phyloP scores from a whole-genome alignment of 1,140 invertebrate genomes.

The Argopecten irradians region DNA sequence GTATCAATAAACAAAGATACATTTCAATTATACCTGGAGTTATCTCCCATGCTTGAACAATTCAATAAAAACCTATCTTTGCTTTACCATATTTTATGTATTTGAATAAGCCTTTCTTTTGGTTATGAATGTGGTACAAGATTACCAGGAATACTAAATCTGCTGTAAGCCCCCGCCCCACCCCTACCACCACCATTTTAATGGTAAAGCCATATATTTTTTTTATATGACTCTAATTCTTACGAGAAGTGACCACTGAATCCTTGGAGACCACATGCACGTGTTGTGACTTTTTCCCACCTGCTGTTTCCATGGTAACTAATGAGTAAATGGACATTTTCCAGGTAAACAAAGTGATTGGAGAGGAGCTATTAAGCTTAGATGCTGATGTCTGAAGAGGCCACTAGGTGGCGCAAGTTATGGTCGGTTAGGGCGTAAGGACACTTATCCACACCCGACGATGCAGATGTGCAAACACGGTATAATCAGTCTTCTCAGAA shows the following conservation, averaged over 20 bases:
- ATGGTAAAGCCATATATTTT: no score
- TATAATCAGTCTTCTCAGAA: no score
- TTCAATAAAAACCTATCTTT: background rate
- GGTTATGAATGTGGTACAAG: no score
- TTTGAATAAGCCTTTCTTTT: no score
- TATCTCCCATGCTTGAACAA: background rate
- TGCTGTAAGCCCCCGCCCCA: no score
- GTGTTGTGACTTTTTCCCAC: background rate
- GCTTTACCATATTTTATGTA: background rate
- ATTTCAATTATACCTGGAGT: background rate
- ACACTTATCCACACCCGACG: background rate
- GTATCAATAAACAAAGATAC: background rate
- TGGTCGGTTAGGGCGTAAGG: no score
- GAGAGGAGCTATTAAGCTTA: background rate
- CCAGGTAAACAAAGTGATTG: background rate
- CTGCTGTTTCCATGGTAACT: constrained; percentile 8
- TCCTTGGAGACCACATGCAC: background rate
- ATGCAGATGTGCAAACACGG: background rate
- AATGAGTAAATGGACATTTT: constrained; percentile 13
- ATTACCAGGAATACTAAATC: no score
- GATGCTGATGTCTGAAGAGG: background rate
- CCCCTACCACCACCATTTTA: no score
- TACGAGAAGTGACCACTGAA: background rate
- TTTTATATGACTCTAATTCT: no score
- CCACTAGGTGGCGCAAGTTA: background rate